Evolutionary conservation across 2,113 vertebrate genomes (phyloP), one percentile per base, ranked within the genome.

Genomic region (Leucopternis melanops): DNA sequence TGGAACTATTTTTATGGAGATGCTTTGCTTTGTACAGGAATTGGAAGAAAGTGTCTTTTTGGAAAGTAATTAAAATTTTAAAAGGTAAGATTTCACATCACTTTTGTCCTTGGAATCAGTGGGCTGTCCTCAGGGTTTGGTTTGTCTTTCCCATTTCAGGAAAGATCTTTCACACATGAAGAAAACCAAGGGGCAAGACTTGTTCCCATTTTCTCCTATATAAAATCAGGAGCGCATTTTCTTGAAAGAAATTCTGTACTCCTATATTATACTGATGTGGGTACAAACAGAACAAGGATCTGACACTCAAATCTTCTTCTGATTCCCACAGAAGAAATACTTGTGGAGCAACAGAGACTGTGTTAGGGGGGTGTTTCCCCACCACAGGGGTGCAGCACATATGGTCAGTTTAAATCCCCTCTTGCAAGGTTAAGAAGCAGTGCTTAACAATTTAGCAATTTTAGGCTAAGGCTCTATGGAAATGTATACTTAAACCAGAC

Each of bases 331-430:
- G 70, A 65, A 89, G 45, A 91, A 83, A 85, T 29, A 72, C 13
- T 18, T 89, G 13, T 52, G 36, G 54, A 63, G 44, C 11, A 74
- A 36, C 23, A 84, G 61, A 67, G 32, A 27, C 26, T 75, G 32
- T 57, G 50, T 52, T 81, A 55, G 32, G 73, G 65, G 55, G 29
- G 20, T 67, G 73, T 74, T 93, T 90, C 42, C 47, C 44, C 23
- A 49, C 44, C 23, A 38, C 0, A 25, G 25, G 7, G 52, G 11
- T 2, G 5, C 10, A 62, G 50, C 4, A 66, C 4, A 32, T 42
- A 29, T 1, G 3, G 26, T 26, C 55, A 74, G 23, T 21, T 86
- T 80, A 90, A 93, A 94, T 77, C 27, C 40, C n/a, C 14, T 66
- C 77, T 52, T 66, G 32, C 66, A 36, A 75, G 50, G 36, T 70